Percentiles rank a stretch among this genome's conserved stretches.
Conservation (phyloP, 92 coral and sea anemone genomes). For the Porites cylindrica region DNA sequence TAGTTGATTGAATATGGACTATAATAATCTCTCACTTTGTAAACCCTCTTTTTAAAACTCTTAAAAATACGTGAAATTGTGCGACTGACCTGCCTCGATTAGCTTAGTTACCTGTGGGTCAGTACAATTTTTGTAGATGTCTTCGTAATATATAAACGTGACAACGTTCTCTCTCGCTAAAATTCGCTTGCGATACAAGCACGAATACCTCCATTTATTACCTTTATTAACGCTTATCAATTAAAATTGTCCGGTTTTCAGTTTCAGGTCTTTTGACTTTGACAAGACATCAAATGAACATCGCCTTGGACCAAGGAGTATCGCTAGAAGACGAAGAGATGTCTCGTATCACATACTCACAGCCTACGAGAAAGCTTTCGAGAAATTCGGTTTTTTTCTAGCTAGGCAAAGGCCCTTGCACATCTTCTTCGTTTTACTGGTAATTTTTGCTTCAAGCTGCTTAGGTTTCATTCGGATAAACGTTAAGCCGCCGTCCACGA, state of each 20-base stretch:
- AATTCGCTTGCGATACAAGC: background rate
- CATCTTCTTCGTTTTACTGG: slow-evolving; percentile 3
- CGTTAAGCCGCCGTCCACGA: slow-evolving; percentile 4
- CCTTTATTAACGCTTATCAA: background rate
- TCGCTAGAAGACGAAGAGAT: background rate
- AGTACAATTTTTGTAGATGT: too few relatives aligned
- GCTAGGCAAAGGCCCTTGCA: slow-evolving; percentile 25
- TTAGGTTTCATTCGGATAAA: slow-evolving; percentile 53
- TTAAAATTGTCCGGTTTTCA: background rate
- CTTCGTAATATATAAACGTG: too few relatives aligned
- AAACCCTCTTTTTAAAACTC: too few relatives aligned
- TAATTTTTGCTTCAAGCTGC: slow-evolving; percentile 19
- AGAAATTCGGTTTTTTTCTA: slow-evolving; percentile 45
- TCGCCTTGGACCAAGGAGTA: background rate
- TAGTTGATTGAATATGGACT: too few relatives aligned
- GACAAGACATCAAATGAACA: background rate
- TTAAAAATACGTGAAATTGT: too few relatives aligned
- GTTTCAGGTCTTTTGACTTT: background rate
- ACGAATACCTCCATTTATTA: background rate
- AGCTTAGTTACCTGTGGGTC: too few relatives aligned
- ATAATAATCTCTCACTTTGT: too few relatives aligned
- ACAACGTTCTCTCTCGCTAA: too few relatives aligned
- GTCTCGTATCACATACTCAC: slow-evolving; percentile 8
- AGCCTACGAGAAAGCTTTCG: slow-evolving; percentile 39
- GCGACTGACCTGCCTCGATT: too few relatives aligned